A percentile compares a stretch with the other conserved stretches of the same genome.
Conservation (phyloP, 64 coral and sea anemone genomes). For the Montipora cactus region DNA sequence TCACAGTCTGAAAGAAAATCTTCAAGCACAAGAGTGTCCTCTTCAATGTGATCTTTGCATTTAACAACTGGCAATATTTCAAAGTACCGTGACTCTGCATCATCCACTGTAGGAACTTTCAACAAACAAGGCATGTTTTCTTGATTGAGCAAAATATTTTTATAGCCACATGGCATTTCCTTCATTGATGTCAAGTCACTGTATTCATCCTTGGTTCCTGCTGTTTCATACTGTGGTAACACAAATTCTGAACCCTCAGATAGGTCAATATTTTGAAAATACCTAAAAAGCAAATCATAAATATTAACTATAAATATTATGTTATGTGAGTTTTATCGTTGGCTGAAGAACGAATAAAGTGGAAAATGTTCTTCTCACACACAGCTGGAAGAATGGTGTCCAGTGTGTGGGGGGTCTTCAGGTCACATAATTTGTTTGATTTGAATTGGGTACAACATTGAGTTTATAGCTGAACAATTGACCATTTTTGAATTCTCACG, state of each 20-base stretch:
- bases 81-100: background rate
- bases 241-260: slow-evolving; percentile 64
- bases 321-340: no score
- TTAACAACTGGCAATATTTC: background rate
- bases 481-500: no score
- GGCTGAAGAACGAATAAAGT: no score
- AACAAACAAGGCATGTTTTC: background rate
- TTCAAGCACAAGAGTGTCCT: background rate
- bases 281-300: slow-evolving; percentile 20
- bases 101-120: background rate
- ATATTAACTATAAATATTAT: no score
- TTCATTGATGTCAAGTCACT: background rate
- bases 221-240: slow-evolving; percentile 23
- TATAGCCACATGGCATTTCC: background rate
- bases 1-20: background rate
- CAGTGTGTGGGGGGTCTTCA: no score
- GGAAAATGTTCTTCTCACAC: no score
- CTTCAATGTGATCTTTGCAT: background rate
- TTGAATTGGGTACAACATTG: background rate
- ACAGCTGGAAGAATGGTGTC: no score
- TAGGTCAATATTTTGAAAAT: slow-evolving; percentile 50
- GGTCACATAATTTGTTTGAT: no score
- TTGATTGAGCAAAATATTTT: background rate
- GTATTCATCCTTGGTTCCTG: background rate
- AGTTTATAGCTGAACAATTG: background rate